Conservation (phyloP, 2,888 invertebrate genomes). For the Orgyia antiqua region DNA sequence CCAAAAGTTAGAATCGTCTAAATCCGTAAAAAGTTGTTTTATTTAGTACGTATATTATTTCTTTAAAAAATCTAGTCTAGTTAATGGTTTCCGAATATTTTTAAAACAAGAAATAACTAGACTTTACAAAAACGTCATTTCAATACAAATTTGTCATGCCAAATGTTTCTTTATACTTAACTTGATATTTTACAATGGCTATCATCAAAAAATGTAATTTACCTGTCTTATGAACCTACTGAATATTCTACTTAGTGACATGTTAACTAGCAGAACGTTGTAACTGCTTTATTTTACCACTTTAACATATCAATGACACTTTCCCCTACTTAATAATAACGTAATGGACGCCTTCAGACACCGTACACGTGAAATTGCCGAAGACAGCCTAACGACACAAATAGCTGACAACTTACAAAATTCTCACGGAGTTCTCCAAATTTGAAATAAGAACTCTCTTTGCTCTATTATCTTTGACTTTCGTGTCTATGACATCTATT, state of each 20-base stretch:
- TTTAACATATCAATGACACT: slow-evolving; percentile 69
- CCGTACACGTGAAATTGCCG: slow-evolving; percentile 9
- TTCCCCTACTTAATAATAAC: slow-evolving; percentile 51
- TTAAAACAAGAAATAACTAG: too few species aligned
- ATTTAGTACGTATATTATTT: too few species aligned
- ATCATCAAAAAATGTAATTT: too few species aligned
- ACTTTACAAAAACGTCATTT: too few species aligned
- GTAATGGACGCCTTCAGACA: slow-evolving; percentile 19
- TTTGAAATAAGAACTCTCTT: slow-evolving; percentile 7
- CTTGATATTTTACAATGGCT: too few species aligned
- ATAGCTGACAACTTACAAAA: slow-evolving; percentile 1
- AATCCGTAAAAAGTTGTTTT: too few species aligned
- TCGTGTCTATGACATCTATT: slow-evolving; percentile 4
- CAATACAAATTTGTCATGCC: too few species aligned
- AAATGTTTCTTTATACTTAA: too few species aligned
- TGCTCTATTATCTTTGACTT: slow-evolving; percentile 2
- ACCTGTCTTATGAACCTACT: too few species aligned
- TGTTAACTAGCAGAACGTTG: slow-evolving; percentile 8
- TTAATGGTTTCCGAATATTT: too few species aligned
- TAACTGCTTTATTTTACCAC: slow-evolving; percentile 35
- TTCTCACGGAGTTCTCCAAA: slow-evolving; percentile 11
- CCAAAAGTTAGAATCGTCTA: too few species aligned
- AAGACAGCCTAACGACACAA: slow-evolving; percentile 6
- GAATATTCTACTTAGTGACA: slow-evolving; percentile 8
- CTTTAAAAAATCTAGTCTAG: too few species aligned